Base-by-base conservation (phyloP, 2,888 invertebrate genomes). In the Mesorhabditis sp. region DNA sequence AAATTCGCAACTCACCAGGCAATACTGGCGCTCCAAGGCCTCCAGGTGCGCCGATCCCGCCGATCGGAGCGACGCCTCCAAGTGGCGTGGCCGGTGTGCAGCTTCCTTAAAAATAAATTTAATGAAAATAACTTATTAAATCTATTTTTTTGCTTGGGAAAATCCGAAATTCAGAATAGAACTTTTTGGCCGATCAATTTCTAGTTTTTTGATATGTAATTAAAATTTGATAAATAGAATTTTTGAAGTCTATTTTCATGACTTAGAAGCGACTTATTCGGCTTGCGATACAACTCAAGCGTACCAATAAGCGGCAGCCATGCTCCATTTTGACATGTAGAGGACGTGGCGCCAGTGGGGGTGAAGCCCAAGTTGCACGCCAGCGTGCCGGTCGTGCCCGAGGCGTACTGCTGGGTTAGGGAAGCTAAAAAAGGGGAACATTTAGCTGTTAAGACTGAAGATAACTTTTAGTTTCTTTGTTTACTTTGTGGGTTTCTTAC, bases 351-450 rank as follows among this genome's bases (percentile, higher is more conserved):
- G 10, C 80, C 80, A 10, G 70, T 69, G 4, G 76, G 68, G 7
- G 71, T 70, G 63, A 45, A 73, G 10, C 78, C 80, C 7, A 74
- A 43, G 65, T 72, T 73, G 62, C 82, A 82, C 63, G 73, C 76
- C 43, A 82, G 45, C 41, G 79, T 75, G 4, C 76, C 82, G 6
- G 73, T 69, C 1, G 81, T 76, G n/a, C 80, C 81, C 3, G 77
- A 72, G 66, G 13, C 42, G 44, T 50, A 50, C n/a, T 50, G 58
- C n/a, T 50, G 58, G 58, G 58, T 50, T 50, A 50, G 58, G n/a
- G 58, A 50, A 50, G 58, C 58, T 50, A 50, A 50, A 50, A 50
- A 50, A 50, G 58, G 7, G n/a, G 7, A n/a, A 50, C n/a, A 10
- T 50, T 50, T 50, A 50, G 58, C 7, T 50, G 7, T 10, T 50